Evolutionary conservation across 1,140 invertebrate species (phyloP), one percentile per base, ranked within the genome.

Genomic region (Solenopsis fugax): DNA sequence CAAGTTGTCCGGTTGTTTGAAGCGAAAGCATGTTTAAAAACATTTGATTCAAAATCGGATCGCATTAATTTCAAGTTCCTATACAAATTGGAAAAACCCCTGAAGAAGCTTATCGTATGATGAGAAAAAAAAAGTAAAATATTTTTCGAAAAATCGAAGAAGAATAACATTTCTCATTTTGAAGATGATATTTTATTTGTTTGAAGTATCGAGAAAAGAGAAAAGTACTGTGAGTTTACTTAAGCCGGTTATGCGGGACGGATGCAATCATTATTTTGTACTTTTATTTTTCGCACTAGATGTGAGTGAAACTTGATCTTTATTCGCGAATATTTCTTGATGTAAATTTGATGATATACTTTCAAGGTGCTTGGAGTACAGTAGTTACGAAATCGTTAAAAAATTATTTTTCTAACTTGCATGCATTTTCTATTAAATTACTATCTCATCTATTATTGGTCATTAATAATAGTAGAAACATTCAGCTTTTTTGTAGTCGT

Each of bases 241-340:
- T 48, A 48, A 48, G 18, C 16, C 54, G 16, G 24, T 73, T 37
- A 58, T 37, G 29, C 34, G 41, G 16, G 56, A 45, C 45, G 4
- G 29, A 80, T 24, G 75, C 16, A 24, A 37, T 16, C 18, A 69
- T 69, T 69, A 69, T 29, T 58, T 41, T 21, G 64, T 24, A 34
- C 29, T 41, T 77, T 62, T 24, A 64, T 7, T 62, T 77, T 7
- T 75, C 41, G n/a, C n/a, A 58, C 3, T 58, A 41, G 34, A 41
- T 48, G 16, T 21, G n/a, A 64, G 2, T 58, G 21, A 18, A 60
- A 62, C 10, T 4, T 62, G 58, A 45, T 48, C 9, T 48, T 64
- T 29, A 64, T 29, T 45, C 1, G 21, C 21, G 41, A 69, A 24
- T 12, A 21, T 69, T 48, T 48, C 21, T 21, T 41, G 5, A 56